phyloP scores from a whole-genome alignment of 2,113 vertebrate genomes.

The Girardinichthys multiradiatus region DNA sequence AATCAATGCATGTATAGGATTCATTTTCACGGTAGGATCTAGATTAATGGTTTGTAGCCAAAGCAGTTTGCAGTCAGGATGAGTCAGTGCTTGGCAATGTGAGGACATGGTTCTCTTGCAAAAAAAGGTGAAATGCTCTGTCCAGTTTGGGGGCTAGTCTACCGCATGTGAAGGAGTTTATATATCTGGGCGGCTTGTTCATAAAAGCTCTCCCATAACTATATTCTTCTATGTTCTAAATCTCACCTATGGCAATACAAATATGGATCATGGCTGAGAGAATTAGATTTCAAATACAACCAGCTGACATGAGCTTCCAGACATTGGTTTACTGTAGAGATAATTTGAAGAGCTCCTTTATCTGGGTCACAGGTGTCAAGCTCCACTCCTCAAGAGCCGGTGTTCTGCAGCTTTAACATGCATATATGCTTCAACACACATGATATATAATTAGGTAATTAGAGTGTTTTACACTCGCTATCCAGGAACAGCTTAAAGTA shows the following conservation, averaged over 20 bases:
- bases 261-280: background rate
- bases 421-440: background rate
- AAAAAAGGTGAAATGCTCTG: background rate
- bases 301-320: too few species aligned
- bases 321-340: too few species aligned
- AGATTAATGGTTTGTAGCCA: too few species aligned
- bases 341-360: too few species aligned
- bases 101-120: background rate
- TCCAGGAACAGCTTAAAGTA: too few species aligned
- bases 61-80: too few species aligned
- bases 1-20: too few species aligned
- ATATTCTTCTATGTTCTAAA: background rate
- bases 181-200: background rate
- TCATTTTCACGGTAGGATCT: too few species aligned
- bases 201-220: background rate
- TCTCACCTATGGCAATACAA: background rate
- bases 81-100: background rate
- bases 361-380: background rate
- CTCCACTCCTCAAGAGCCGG: background rate
- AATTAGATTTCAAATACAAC: background rate
- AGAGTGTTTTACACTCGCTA: background rate
- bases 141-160: background rate
- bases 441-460: background rate
- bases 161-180: background rate
- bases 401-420: background rate